Conservation (phyloP, 2,888 invertebrate species). For the Macrosoma leucophasiata region DNA sequence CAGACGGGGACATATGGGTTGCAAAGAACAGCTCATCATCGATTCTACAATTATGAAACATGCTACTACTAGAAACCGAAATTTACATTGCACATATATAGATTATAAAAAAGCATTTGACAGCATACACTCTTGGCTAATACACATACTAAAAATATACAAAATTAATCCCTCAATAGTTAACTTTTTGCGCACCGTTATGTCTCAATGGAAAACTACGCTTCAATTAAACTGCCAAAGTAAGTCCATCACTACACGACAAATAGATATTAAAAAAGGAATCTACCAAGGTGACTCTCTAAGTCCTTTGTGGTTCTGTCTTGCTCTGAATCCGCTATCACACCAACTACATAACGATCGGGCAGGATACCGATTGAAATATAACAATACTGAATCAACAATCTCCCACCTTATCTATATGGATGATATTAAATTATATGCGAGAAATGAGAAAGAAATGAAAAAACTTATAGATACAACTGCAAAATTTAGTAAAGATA, state of each 20-base stretch:
- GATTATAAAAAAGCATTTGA: slow-evolving; percentile 17
- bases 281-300: slow-evolving; percentile 20
- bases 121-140: slow-evolving; percentile 14
- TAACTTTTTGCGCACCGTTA: slow-evolving; percentile 5
- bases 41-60: slow-evolving; percentile 7
- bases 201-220: slow-evolving; percentile 15
- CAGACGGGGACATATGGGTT: slow-evolving; percentile 4
- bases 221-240: slow-evolving; percentile 4
- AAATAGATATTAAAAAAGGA: slow-evolving; percentile 18
- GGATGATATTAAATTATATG: slow-evolving; percentile 15
- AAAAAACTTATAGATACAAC: slow-evolving; percentile 2
- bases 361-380: slow-evolving; percentile 1
- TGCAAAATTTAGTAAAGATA: slow-evolving; percentile 10
- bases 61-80: background rate
- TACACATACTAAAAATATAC: slow-evolving; percentile 9
- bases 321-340: slow-evolving; percentile 18
- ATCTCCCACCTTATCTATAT: slow-evolving; percentile 9
- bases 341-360: slow-evolving; percentile 1
- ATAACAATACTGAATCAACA: slow-evolving; percentile 2
- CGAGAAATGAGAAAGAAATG: slow-evolving; percentile 3
- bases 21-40: slow-evolving; percentile 8
- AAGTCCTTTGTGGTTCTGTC: slow-evolving; percentile 19
- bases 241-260: slow-evolving; percentile 1
- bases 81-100: slow-evolving; percentile 9
- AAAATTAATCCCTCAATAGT: slow-evolving; percentile 14